These are phyloP conservation scores for Hyalella azteca DNA, from an alignment of 2,888 invertebrate species.

Conservation along the genomic window DNA sequence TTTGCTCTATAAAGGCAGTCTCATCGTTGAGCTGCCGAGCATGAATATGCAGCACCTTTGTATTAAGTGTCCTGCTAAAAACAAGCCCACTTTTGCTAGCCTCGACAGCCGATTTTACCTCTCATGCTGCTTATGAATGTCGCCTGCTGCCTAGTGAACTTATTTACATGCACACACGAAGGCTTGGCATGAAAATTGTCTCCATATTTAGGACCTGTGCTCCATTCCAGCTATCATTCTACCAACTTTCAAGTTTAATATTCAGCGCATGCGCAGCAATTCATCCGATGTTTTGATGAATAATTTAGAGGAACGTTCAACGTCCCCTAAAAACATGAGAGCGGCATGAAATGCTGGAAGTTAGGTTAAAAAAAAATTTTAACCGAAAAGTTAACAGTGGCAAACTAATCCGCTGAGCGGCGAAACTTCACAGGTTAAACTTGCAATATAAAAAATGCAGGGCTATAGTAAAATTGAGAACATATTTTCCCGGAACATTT, in stretches of 20 bases:
- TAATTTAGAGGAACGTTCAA: neutral
- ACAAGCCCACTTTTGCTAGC: neutral
- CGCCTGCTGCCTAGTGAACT: neutral
- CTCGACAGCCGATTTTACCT: neutral
- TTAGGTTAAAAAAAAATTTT: too few relatives aligned
- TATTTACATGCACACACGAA: slow-evolving; percentile 19
- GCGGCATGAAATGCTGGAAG: too few relatives aligned
- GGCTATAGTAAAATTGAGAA: too few relatives aligned
- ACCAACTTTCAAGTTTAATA: neutral
- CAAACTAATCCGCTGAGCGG: too few relatives aligned
- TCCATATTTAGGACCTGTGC: neutral
- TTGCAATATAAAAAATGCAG: too few relatives aligned
- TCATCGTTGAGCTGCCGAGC: slow-evolving; percentile 8
- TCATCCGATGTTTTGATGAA: neutral
- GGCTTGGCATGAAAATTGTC: neutral
- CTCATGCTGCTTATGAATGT: neutral
- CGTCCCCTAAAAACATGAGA: too few relatives aligned
- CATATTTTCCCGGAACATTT: too few relatives aligned
- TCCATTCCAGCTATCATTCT: neutral
- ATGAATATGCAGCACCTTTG: slow-evolving; percentile 32
- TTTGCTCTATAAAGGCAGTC: neutral
- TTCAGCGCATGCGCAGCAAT: neutral
- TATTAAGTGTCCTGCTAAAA: slow-evolving; percentile 28
- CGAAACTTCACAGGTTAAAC: too few relatives aligned
- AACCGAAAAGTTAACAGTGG: too few relatives aligned